Evolutionary conservation across 2,888 invertebrate genomes (phyloP).

Genomic region (Epinotia bilunana): DNA sequence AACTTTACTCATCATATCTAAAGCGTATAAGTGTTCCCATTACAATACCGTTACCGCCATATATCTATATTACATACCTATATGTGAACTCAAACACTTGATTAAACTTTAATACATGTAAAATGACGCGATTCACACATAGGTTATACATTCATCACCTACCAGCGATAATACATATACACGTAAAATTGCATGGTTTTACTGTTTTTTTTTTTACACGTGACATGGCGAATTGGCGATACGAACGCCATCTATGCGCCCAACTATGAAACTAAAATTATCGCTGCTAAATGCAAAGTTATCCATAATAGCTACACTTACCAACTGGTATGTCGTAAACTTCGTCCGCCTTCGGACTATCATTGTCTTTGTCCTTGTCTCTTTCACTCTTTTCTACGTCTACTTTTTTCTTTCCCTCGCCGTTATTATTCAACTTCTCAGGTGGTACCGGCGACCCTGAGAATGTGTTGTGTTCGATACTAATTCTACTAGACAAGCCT

Average conservation of each 20-base stretch:
- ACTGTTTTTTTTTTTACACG: too few relatives aligned
- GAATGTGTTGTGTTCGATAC: slow-evolving; percentile 50
- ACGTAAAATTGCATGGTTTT: too few relatives aligned
- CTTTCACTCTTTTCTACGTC: slow-evolving; percentile 65
- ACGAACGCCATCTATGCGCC: not conserved
- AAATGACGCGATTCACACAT: slow-evolving; percentile 7
- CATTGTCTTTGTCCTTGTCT: slow-evolving; percentile 64
- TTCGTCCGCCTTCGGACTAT: slow-evolving; percentile 67
- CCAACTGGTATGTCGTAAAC: slow-evolving; percentile 81
- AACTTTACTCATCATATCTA: not conserved
- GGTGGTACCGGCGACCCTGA: slow-evolving; percentile 72
- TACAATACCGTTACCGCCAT: slow-evolving; percentile 14
- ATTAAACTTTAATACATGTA: not conserved
- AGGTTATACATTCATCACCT: slow-evolving; percentile 11
- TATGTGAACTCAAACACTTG: slow-evolving; percentile 3
- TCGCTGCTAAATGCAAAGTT: slow-evolving; percentile 32
- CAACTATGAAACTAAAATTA: not conserved
- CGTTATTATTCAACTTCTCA: slow-evolving; percentile 71
- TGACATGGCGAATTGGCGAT: not conserved
- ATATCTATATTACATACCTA: slow-evolving; percentile 17
- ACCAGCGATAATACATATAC: slow-evolving; percentile 24
- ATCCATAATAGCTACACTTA: slow-evolving; percentile 59
- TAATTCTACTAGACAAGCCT: slow-evolving; percentile 37
- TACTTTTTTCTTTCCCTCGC: slow-evolving; percentile 66
- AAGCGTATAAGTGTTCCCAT: not conserved